These are phyloP conservation scores for Echinops telfairi DNA, from an alignment of 2,113 vertebrate genomes.

Conservation along the genomic window DNA sequence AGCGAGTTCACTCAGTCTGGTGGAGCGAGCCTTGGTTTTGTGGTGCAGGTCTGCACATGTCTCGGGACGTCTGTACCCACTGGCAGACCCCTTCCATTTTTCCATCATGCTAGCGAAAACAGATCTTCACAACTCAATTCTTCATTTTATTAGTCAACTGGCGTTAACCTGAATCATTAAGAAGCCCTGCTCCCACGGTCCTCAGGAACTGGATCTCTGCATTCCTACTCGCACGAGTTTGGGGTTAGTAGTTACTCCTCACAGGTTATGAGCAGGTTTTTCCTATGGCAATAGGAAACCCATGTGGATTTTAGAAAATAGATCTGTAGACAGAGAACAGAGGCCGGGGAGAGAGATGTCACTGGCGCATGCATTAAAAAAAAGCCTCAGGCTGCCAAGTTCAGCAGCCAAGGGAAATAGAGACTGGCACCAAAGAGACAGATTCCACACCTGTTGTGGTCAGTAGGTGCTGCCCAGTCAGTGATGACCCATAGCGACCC, in stretches of 20 bases:
- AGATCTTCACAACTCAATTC: conserved; percentile 45
- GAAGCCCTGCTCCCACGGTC: conserved; percentile 30
- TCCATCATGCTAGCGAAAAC: neutral
- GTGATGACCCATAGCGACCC: too few species aligned
- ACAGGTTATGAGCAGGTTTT: neutral
- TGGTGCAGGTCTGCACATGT: neutral
- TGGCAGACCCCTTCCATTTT: neutral
- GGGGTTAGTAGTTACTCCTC: neutral
- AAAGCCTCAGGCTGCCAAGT: neutral
- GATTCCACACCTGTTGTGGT: neutral
- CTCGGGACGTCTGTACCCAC: neutral
- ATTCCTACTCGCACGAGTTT: neutral
- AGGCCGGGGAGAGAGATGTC: neutral
- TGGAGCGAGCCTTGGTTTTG: neutral
- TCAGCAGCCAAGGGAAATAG: conserved; percentile 12
- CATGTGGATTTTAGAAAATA: neutral
- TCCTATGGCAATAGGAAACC: neutral
- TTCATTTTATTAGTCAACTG: conserved; percentile 60
- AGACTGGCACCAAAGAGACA: neutral
- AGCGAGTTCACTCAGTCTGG: neutral
- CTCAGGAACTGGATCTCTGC: neutral
- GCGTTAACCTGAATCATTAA: conserved; percentile 63
- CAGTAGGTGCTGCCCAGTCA: too few species aligned
- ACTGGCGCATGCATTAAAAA: neutral
- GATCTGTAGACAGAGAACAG: neutral